Conservation (phyloP, 2,113 vertebrate species). For the Megaceryle torquata region DNA sequence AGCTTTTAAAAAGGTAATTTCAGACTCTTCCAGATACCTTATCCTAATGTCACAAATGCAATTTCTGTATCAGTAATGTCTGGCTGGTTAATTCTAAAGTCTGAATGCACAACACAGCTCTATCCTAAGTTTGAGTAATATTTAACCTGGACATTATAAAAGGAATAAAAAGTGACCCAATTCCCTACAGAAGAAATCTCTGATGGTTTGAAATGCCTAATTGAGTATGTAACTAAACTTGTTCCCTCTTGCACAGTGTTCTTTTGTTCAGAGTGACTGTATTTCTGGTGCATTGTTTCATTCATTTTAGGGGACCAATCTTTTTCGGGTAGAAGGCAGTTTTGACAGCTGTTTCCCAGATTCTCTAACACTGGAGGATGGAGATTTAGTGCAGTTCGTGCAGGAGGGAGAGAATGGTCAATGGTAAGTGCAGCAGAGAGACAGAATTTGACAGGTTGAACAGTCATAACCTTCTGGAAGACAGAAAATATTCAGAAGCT, state of each 20-base stretch:
- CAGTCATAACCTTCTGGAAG: neutral
- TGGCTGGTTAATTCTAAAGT: neutral
- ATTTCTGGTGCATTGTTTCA: neutral
- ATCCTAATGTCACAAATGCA: neutral
- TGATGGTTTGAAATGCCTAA: neutral
- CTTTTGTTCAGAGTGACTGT: neutral
- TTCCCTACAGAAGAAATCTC: neutral
- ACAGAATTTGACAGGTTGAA: neutral
- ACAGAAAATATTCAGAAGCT: neutral
- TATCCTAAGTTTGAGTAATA: neutral
- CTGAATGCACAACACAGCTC: neutral
- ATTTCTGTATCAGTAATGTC: neutral
- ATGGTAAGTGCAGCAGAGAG: constrained; percentile 77
- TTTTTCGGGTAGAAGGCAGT: constrained; percentile 82
- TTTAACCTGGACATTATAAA: neutral
- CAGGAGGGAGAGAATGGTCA: constrained; percentile 83
- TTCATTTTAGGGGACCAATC: constrained; percentile 65
- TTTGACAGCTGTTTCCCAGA: constrained; percentile 73
- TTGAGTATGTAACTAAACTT: neutral
- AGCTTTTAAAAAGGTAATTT: neutral
- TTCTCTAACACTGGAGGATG: constrained; percentile 73
- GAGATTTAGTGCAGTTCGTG: constrained; percentile 81
- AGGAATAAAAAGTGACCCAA: neutral
- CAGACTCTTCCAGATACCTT: neutral
- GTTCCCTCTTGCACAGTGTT: neutral